Conservation (phyloP, 2,888 invertebrate species). For the Neocrepidodera transversa region DNA sequence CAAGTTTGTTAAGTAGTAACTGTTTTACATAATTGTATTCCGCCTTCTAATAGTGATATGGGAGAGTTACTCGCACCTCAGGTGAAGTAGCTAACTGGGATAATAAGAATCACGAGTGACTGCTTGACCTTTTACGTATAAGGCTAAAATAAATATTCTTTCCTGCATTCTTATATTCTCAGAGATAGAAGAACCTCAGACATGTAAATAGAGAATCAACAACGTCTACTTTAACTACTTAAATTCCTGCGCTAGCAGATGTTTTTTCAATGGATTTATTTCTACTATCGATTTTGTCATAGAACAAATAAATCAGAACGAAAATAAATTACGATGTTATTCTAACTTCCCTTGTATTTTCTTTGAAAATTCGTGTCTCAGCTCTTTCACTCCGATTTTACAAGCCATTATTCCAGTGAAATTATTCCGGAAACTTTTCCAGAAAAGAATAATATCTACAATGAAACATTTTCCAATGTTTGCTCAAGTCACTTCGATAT, state of each 20-base stretch:
- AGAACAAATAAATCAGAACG: conserved; percentile 28
- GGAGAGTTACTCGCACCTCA: conserved; percentile 2
- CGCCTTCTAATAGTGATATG: too few species aligned
- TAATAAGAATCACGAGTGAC: background rate
- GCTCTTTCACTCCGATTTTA: conserved; percentile 26
- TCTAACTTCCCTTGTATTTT: conserved; percentile 24
- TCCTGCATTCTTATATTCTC: background rate
- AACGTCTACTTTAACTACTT: conserved; percentile 9
- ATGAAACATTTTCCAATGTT: conserved; percentile 28
- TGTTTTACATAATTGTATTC: too few species aligned
- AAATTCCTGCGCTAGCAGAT: conserved; percentile 3
- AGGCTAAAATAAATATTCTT: conserved; percentile 10
- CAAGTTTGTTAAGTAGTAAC: too few species aligned
- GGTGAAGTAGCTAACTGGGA: background rate
- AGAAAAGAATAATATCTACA: conserved; percentile 29
- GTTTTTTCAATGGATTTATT: conserved; percentile 23
- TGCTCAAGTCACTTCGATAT: conserved; percentile 28
- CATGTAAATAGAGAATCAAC: conserved; percentile 19
- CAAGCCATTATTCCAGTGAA: conserved; percentile 26
- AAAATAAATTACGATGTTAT: conserved; percentile 29
- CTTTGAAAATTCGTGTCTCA: conserved; percentile 22
- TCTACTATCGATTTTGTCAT: conserved; percentile 26
- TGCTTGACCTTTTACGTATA: conserved; percentile 5
- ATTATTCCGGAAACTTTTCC: conserved; percentile 28
- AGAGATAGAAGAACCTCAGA: conserved; percentile 2